A percentile compares a stretch with the other conserved stretches of the same genome.
Evolutionary conservation across 1,140 invertebrate species (phyloP).

Genomic region (Harlomillsia oculata): DNA sequence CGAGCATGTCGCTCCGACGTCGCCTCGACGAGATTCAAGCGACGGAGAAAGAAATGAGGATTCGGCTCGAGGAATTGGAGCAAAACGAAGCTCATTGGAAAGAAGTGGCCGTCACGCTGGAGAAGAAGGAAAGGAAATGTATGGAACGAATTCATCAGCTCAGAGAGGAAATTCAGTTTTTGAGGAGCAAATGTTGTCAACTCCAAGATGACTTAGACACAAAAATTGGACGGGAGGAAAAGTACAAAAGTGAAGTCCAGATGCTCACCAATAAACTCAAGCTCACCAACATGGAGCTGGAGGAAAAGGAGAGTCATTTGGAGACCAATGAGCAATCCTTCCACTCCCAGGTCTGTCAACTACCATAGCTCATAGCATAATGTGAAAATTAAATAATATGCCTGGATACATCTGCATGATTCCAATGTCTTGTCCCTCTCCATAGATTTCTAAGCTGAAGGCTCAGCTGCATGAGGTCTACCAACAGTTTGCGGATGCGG

Average conservation of each 20-base stretch:
- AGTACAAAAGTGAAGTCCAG: conserved; percentile 31
- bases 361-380: background rate
- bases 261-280: conserved; percentile 22
- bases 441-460: conserved; percentile 29
- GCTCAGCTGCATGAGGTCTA: conserved; percentile 21
- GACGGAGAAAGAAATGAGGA: conserved; percentile 36
- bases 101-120: conserved; percentile 32
- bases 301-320: conserved; percentile 29
- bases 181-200: conserved; percentile 28
- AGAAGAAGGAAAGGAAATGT: conserved; percentile 25
- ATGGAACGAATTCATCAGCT: conserved; percentile 23
- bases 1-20: conserved; percentile 30
- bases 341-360: conserved; percentile 23
- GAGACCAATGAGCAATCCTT: conserved; percentile 17
- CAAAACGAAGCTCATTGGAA: conserved; percentile 34
- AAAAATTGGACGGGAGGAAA: conserved; percentile 11
- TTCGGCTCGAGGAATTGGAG: conserved; percentile 40
- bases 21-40: conserved; percentile 36
- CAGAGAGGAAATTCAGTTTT: conserved; percentile 29
- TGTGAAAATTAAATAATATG: background rate
- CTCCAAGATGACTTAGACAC: conserved; percentile 32
- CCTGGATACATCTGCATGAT: background rate
- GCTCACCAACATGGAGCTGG: conserved; percentile 10
- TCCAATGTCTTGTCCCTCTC: background rate
- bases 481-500: conserved; percentile 22